Conservation (phyloP, 2,888 invertebrate genomes). For the Agrochola lota region DNA sequence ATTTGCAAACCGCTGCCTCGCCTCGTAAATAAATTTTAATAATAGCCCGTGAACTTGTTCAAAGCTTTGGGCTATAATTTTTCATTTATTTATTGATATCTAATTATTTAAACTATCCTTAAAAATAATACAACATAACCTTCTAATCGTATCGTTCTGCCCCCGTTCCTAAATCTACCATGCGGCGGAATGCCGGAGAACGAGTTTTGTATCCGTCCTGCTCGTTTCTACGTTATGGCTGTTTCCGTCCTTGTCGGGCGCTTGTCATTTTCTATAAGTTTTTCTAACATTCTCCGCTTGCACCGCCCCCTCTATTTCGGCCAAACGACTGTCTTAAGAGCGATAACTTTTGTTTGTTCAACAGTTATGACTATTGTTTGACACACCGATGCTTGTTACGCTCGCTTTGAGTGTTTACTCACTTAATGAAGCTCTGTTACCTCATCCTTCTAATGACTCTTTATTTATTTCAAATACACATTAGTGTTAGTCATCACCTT, state of each 20-base stretch:
- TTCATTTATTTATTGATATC: constrained; percentile 79
- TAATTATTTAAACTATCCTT: constrained; percentile 80
- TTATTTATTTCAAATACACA: constrained; percentile 68
- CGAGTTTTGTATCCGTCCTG: constrained; percentile 88
- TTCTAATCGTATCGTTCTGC: constrained; percentile 89
- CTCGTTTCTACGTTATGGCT: constrained; percentile 83
- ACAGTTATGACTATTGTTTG: constrained; percentile 88
- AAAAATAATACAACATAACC: constrained; percentile 89
- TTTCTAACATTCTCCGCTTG: constrained; percentile 89
- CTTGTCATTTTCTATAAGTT: constrained; percentile 91
- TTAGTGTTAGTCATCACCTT: constrained; percentile 49
- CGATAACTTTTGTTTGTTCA: constrained; percentile 88
- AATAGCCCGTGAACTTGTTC: constrained; percentile 66
- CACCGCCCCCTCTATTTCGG: constrained; percentile 87
- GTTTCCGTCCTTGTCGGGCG: constrained; percentile 85
- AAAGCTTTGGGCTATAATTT: constrained; percentile 74
- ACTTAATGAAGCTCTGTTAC: constrained; percentile 85
- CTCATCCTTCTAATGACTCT: constrained; percentile 76
- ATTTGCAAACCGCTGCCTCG: constrained; percentile 67
- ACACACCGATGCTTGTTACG: constrained; percentile 87
- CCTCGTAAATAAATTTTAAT: constrained; percentile 74
- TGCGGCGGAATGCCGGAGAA: constrained; percentile 89
- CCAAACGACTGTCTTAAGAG: constrained; percentile 83
- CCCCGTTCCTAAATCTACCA: constrained; percentile 90
- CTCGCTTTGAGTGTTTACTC: constrained; percentile 85